These are phyloP conservation scores for Tapirus indicus DNA, from an alignment of 2,797 vertebrate genomes.

Conservation along the genomic window DNA sequence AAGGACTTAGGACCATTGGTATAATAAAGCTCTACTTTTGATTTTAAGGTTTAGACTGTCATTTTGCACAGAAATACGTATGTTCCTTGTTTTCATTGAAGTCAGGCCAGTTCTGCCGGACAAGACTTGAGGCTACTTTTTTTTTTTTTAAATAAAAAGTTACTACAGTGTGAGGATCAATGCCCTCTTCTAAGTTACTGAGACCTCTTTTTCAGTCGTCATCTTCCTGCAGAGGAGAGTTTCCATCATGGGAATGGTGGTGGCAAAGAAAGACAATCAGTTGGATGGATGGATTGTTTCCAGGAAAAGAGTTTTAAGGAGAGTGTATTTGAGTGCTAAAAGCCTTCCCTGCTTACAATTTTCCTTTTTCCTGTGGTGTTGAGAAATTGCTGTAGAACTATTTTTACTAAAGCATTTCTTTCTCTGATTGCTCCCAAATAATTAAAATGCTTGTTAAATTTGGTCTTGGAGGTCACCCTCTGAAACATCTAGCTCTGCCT, in stretches of 20 bases:
- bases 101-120: not conserved
- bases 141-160: not conserved
- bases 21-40: not conserved
- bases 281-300: not conserved
- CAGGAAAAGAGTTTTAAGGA: not conserved
- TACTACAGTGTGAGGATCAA: not conserved
- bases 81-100: constrained; percentile 29
- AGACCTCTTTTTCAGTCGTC: not conserved
- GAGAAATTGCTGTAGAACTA: not conserved
- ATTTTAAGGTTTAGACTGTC: not conserved
- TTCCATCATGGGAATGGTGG: not conserved
- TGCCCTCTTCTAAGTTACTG: not conserved
- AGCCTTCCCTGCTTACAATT: not conserved
- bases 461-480: not conserved
- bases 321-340: not conserved
- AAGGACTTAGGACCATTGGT: not conserved
- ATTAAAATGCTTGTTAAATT: not conserved
- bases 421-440: not conserved
- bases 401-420: not conserved
- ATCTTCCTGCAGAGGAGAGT: not conserved
- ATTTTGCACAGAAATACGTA: not conserved
- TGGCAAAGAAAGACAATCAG: not conserved
- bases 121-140: not conserved
- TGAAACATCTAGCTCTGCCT: not conserved
- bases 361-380: not conserved